A percentile compares a stretch with the other conserved stretches of the same genome.
These are phyloP conservation scores for Centroberyx gerrardi DNA, from an alignment of 2,797 vertebrate species.

Conservation along the genomic window DNA sequence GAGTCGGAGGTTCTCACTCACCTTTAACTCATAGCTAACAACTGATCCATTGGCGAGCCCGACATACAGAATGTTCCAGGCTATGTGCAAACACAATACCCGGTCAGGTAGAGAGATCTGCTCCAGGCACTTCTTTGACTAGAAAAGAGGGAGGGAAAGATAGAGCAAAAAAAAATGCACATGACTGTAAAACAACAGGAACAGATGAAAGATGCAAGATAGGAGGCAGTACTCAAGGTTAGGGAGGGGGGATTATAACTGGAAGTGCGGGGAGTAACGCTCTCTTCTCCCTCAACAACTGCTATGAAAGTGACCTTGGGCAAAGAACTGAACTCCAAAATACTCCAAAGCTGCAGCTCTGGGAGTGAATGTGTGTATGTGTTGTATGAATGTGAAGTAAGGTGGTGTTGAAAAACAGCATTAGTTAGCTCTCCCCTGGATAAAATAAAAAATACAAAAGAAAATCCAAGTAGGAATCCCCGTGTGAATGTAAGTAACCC, in stretches of 20 bases:
- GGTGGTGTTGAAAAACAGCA: too few species aligned
- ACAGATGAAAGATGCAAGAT: background rate
- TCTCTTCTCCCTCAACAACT: too few species aligned
- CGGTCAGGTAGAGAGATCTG: slow-evolving; percentile 89
- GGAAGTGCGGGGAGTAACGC: background rate
- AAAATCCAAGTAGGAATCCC: too few species aligned
- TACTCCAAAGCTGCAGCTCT: too few species aligned
- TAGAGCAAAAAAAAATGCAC: background rate
- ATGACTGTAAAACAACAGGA: background rate
- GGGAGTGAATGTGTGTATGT: too few species aligned
- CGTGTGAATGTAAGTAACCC: too few species aligned
- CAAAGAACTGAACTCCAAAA: too few species aligned
- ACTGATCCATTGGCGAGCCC: slow-evolving; percentile 95
- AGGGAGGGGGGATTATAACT: background rate
- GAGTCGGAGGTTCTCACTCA: slow-evolving; percentile 64
- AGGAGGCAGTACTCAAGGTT: background rate
- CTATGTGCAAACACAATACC: slow-evolving; percentile 92
- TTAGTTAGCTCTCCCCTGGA: too few species aligned
- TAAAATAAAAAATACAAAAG: too few species aligned
- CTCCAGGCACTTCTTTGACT: slow-evolving; percentile 89
- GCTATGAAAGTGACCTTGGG: too few species aligned
- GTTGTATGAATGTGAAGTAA: too few species aligned
- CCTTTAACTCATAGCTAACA: slow-evolving; percentile 90
- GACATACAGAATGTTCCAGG: slow-evolving; percentile 92
- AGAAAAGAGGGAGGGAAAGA: background rate